These are phyloP conservation scores for Junco hyemalis DNA, from an alignment of 2,113 vertebrate species.

Conservation along the genomic window DNA sequence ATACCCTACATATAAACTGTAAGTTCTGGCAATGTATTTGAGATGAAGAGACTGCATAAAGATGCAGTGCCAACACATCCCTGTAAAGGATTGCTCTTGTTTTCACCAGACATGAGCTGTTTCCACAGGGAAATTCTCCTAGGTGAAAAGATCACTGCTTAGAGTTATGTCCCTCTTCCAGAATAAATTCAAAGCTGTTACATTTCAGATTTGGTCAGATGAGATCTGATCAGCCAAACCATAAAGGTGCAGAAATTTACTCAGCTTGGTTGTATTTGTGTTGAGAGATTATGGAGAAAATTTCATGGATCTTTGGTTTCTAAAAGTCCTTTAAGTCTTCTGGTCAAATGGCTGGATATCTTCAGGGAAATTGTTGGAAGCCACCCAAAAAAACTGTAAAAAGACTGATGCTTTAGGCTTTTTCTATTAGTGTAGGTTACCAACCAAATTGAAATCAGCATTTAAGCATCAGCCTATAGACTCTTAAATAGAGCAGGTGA, in stretches of 20 bases:
- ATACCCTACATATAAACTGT: neutral
- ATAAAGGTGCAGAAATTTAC: neutral
- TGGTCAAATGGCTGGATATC: neutral
- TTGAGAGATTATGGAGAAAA: neutral
- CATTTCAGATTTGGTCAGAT: neutral
- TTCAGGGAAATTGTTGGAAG: neutral
- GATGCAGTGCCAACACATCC: neutral
- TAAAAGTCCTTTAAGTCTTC: neutral
- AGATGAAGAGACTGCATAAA: neutral
- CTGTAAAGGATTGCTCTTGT: neutral
- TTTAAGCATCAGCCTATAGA: neutral
- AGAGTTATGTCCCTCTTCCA: neutral
- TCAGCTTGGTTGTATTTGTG: neutral
- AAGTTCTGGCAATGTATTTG: neutral
- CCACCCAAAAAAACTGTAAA: neutral
- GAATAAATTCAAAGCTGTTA: neutral
- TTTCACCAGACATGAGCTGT: neutral
- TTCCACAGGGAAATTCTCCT: neutral
- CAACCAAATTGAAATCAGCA: neutral
- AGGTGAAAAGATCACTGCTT: neutral
- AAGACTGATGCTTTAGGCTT: neutral
- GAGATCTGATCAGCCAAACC: neutral
- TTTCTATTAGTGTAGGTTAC: neutral
- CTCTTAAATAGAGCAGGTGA: neutral
- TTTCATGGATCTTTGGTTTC: neutral